phyloP scores from a whole-genome alignment of 2,797 vertebrate species.

The Malurus splendens region DNA sequence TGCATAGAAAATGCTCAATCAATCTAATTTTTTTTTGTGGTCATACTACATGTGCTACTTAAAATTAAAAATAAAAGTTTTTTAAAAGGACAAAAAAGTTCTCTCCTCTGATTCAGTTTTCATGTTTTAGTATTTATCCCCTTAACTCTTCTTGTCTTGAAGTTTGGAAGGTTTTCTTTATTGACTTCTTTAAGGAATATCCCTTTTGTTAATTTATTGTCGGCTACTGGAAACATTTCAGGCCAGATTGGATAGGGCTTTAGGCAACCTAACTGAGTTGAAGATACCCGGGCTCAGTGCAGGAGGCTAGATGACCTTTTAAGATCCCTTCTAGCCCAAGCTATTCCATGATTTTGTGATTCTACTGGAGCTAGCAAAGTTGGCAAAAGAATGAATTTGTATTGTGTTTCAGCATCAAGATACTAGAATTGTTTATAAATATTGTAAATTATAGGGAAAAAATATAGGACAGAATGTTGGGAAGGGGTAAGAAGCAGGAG shows the following conservation, averaged over 20 bases:
- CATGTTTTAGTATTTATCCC: not conserved
- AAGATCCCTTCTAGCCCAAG: not conserved
- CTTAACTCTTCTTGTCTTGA: not conserved
- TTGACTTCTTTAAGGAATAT: not conserved
- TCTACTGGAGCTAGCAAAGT: not conserved
- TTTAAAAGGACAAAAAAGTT: not conserved
- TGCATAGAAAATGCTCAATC: not conserved
- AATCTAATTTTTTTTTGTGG: not conserved
- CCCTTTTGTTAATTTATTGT: not conserved
- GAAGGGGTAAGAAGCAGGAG: not conserved
- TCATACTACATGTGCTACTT: not conserved
- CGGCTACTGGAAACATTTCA: not conserved
- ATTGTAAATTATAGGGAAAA: not conserved
- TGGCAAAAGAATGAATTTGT: not conserved
- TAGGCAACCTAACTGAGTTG: not conserved
- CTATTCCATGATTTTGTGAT: not conserved
- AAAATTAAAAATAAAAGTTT: not conserved
- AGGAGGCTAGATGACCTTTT: not conserved
- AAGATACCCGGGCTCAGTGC: not conserved
- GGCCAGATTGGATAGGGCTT: not conserved
- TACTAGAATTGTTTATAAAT: not conserved
- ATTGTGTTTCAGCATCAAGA: not conserved
- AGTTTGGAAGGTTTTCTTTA: not conserved
- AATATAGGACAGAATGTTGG: not conserved
- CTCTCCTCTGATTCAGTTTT: not conserved